phyloP scores from a whole-genome alignment of 1,140 invertebrate genomes.

The Yoshiicerus persimilis region DNA sequence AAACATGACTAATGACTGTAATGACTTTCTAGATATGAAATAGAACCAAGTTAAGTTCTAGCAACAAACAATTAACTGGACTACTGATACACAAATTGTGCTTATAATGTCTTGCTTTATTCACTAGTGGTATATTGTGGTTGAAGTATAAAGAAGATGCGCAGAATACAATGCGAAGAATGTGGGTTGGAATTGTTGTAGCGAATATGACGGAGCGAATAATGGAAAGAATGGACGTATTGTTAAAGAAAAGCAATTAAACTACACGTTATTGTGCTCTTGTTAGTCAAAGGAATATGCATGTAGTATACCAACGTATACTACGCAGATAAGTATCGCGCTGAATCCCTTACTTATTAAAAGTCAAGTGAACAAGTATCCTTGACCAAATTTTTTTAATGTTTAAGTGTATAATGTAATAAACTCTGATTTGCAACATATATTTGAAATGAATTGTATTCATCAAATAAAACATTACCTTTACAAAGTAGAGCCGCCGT shows the following conservation, averaged over 20 bases:
- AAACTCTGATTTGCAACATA: not conserved
- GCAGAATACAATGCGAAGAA: not conserved
- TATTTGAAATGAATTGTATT: not conserved
- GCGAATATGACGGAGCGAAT: no score
- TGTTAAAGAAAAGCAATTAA: not conserved
- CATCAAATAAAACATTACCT: no score
- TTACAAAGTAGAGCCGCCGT: no score
- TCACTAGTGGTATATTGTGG: not conserved
- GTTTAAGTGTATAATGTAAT: not conserved
- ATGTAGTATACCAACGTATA: no score
- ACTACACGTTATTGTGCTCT: not conserved
- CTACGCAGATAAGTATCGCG: not conserved
- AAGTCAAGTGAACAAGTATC: not conserved
- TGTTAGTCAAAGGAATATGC: not conserved
- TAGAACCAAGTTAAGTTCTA: not conserved
- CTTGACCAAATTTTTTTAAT: not conserved
- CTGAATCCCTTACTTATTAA: not conserved
- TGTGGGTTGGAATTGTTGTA: not conserved
- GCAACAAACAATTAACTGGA: not conserved
- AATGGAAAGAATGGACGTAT: not conserved
- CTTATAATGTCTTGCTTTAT: not conserved
- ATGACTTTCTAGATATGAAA: not conserved
- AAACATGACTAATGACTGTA: not conserved
- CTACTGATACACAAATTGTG: not conserved
- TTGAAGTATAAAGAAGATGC: no score